A percentile compares a stretch with the other conserved stretches of the same genome.
Conservation (phyloP, 2,888 invertebrate genomes). For the Pristionchus fissidentatus region DNA sequence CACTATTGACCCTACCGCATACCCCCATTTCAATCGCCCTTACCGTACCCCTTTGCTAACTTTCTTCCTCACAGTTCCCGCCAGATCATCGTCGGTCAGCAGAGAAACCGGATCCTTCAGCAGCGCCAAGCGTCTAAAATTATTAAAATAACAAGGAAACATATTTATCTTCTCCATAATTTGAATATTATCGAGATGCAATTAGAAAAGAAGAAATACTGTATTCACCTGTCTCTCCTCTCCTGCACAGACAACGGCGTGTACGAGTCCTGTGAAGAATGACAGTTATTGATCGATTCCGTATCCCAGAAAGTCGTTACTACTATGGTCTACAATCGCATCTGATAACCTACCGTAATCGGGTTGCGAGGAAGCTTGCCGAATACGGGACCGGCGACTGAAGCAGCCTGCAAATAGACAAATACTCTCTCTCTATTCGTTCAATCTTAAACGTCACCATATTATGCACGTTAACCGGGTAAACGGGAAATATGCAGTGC, state of each 20-base stretch:
- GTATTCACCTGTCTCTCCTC: not conserved
- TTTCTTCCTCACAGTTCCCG: slow-evolving; percentile 28
- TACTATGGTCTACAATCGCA: not conserved
- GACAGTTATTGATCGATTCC: not conserved
- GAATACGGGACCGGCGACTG: slow-evolving; percentile 7
- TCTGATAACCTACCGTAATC: not conserved
- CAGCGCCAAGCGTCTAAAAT: not conserved
- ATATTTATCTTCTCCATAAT: not conserved
- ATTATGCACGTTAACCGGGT: no score
- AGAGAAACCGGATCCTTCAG: not conserved
- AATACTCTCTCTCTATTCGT: no score
- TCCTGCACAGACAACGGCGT: slow-evolving; percentile 8
- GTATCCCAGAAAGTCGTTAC: not conserved
- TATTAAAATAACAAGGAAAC: no score
- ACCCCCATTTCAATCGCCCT: no score
- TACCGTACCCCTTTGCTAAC: not conserved
- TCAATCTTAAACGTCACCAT: no score
- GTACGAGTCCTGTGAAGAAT: not conserved
- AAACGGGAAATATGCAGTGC: no score
- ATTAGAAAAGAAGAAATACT: not conserved
- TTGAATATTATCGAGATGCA: not conserved
- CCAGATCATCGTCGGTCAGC: slow-evolving; percentile 19
- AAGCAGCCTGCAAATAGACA: not conserved
- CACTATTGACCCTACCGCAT: not conserved
- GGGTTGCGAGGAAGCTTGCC: not conserved